Evolutionary conservation across 2,113 vertebrate genomes (phyloP).

Genomic region (Melozone crissalis): DNA sequence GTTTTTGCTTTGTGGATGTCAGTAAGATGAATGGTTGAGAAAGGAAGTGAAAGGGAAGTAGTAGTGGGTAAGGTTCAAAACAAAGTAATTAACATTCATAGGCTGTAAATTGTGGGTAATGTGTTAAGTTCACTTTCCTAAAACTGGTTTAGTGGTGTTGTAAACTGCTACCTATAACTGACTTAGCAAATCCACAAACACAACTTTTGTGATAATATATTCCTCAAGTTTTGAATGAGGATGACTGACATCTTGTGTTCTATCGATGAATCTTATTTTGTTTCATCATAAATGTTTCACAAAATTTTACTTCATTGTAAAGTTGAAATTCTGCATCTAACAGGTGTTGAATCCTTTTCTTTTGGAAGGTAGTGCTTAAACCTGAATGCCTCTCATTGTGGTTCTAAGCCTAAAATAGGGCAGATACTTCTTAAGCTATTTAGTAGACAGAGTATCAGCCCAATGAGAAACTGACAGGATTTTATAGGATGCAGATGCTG

Average conservation of each 20-base stretch:
- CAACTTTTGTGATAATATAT: not conserved
- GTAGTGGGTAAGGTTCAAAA: not conserved
- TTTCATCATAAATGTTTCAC: not conserved
- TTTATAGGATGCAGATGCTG: not conserved
- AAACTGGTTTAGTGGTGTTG: constrained; percentile 1
- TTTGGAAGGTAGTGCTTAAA: not conserved
- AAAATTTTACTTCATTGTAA: not conserved
- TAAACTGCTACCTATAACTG: not conserved
- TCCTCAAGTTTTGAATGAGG: not conserved
- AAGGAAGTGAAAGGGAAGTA: not conserved
- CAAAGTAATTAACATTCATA: not conserved
- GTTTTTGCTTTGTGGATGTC: not conserved
- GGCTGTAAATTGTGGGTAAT: not conserved
- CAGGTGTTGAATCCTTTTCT: not conserved
- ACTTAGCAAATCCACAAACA: not conserved
- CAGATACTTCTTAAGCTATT: not conserved
- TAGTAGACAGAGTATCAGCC: not conserved
- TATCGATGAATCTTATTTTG: not conserved
- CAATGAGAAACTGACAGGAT: not conserved
- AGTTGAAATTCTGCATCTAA: not conserved
- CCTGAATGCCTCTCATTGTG: not conserved
- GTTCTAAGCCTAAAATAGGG: not conserved
- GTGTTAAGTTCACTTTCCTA: not conserved
- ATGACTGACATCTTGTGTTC: not conserved
- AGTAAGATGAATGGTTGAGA: not conserved